Percentiles rank a stretch among this genome's conserved stretches.
phyloP scores from a whole-genome alignment of 2,888 invertebrate genomes.

The Campoletis raptor region DNA sequence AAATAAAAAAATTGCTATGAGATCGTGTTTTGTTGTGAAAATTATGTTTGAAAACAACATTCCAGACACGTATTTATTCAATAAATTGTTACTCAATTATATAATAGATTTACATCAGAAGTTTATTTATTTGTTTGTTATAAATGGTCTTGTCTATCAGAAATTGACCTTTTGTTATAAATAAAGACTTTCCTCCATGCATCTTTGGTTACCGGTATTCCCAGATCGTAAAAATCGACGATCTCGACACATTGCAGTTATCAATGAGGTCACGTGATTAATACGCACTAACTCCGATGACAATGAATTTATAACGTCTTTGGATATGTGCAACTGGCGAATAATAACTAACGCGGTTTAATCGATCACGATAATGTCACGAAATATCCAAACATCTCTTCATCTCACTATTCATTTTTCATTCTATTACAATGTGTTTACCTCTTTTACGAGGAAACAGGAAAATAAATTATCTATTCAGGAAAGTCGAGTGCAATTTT shows the following conservation, averaged over 20 bases:
- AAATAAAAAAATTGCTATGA: no score
- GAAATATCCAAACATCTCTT: slow-evolving; percentile 6
- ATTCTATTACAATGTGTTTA: background rate
- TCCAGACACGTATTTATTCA: no score
- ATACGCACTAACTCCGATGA: background rate
- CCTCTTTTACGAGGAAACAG: slow-evolving; percentile 24
- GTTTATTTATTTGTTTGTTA: background rate
- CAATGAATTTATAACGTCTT: slow-evolving; percentile 6
- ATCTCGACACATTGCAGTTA: slow-evolving; percentile 10
- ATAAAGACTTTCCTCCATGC: slow-evolving; percentile 21
- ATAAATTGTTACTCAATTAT: no score
- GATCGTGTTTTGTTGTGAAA: no score
- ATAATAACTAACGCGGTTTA: slow-evolving; percentile 6
- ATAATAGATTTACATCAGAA: background rate
- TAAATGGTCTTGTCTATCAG: background rate
- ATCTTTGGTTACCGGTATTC: slow-evolving; percentile 1
- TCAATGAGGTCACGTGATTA: slow-evolving; percentile 13
- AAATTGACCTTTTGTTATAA: background rate
- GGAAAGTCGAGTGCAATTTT: background rate
- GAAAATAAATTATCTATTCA: slow-evolving; percentile 31
- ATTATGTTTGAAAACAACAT: no score
- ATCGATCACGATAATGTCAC: slow-evolving; percentile 11
- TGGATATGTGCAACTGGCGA: background rate
- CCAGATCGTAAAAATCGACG: background rate
- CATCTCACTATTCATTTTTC: background rate